Evolutionary conservation across 1,140 invertebrate species (phyloP), one percentile per base, ranked within the genome.

Genomic region (Drosophila sp.): DNA sequence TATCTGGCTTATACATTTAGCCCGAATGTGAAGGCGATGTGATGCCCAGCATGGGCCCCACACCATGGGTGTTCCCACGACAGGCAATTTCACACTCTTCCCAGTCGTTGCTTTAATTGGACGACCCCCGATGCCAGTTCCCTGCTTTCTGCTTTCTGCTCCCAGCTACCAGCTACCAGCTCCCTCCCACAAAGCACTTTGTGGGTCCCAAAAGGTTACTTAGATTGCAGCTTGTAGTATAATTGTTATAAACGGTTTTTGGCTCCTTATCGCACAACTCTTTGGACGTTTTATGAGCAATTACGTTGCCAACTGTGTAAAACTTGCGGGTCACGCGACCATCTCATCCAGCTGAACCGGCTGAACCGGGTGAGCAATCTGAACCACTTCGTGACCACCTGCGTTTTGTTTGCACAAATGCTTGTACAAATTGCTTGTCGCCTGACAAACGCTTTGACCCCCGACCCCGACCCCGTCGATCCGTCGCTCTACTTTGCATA

Each of bases 1-100:
- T 80, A 53, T 91, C 90, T 64, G 82, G 71, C 53, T 91, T 91
- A 91, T 91, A 91, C 90, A 91, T 91, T 89, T 89, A 86, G 73
- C 13, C 62, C 1, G 21, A 21, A 21, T 21, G 21, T 4, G 21
- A 1, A 2, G 25, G 25, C 14, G 16, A 48, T 59, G 13, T 25
- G 40, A 14, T 25, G 40, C 25, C 21, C 21, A 57, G 9, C 54
- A 38, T 13, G 36, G 36, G 36, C 11, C 36, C 36, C 36, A n/a
- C 36, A n/a, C 36, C 11, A 13, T 4, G 36, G 11, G 36, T 4
- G 11, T n/a, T 7, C 3, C 4, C 27, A 4, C 14, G 29, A 32
- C 34, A 43, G 34, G 34, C 34, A 11, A 9, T 36, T 36, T 43
- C 40, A 16, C 8, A 43, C 14, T 13, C 13, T 13, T 14, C 0